Conservation (phyloP, 2,113 vertebrate species). For the Pavo muticus region DNA sequence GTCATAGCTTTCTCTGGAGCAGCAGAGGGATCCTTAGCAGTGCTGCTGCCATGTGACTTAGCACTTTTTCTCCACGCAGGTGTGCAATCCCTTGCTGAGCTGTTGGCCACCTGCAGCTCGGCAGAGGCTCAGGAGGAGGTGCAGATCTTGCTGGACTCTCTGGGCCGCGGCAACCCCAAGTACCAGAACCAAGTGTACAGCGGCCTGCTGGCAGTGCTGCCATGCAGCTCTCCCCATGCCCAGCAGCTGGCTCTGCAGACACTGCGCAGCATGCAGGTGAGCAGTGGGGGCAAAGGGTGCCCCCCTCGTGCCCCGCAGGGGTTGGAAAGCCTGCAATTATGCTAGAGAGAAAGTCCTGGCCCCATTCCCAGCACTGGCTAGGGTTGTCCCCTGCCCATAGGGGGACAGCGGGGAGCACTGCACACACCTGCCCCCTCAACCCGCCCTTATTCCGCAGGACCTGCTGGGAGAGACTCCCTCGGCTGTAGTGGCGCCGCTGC, state of each 20-base stretch:
- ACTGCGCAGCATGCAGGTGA: constrained; percentile 80
- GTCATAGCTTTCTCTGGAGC: background rate
- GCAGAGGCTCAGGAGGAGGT: constrained; percentile 79
- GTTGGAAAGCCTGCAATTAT: too few species aligned
- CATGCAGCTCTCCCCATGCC: constrained; percentile 70
- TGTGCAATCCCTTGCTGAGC: constrained; percentile 78
- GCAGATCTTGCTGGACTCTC: constrained; percentile 77
- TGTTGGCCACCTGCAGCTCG: constrained; percentile 76
- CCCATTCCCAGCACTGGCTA: too few species aligned
- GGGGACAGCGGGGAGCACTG: background rate
- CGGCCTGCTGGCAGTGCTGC: constrained; percentile 78
- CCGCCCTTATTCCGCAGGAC: constrained; percentile 49
- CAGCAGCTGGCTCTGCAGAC: constrained; percentile 83
- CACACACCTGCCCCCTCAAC: background rate
- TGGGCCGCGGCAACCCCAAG: constrained; percentile 83
- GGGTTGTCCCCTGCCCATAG: background rate
- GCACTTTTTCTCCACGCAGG: constrained; percentile 64
- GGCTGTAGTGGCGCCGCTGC: constrained; percentile 73
- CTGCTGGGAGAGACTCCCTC: constrained; percentile 67
- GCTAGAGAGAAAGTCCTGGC: too few species aligned
- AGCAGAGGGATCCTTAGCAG: background rate
- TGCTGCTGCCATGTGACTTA: background rate
- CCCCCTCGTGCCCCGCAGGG: too few species aligned
- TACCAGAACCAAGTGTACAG: constrained; percentile 86
- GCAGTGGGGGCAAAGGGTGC: fast-evolving